Conservation (phyloP, 1,140 invertebrate genomes). For the Drosophila ambigua region DNA sequence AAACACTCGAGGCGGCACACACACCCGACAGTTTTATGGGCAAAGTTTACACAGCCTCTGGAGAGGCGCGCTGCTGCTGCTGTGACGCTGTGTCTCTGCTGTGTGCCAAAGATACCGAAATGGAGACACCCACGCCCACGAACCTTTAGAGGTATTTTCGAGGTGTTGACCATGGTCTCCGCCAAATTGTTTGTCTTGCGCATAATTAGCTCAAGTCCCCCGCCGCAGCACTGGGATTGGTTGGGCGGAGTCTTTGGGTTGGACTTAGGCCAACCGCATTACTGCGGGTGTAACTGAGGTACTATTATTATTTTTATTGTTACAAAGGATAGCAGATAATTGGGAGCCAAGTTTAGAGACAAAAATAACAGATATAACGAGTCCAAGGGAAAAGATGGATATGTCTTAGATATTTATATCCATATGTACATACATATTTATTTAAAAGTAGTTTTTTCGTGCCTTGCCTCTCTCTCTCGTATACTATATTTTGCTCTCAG, state of each 20-base stretch:
- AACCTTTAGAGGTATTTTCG: background rate
- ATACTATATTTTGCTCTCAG: background rate
- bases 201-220: constrained; percentile 61
- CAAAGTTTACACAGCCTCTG: constrained; percentile 36
- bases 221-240: constrained; percentile 11
- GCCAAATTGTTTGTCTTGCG: constrained; percentile 70
- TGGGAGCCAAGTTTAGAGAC: constrained; percentile 14
- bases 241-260: constrained; percentile 34
- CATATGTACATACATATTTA: too few species aligned
- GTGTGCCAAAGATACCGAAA: background rate
- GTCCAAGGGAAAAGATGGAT: background rate
- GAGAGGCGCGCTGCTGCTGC: background rate
- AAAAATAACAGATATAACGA: constrained; percentile 19
- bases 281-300: constrained; percentile 2
- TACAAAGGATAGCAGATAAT: constrained; percentile 35
- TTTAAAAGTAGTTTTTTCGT: background rate
- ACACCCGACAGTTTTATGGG: constrained; percentile 35
- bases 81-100: background rate
- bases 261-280: constrained; percentile 36
- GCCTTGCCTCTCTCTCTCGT: background rate
- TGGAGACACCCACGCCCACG: background rate
- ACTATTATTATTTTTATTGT: constrained; percentile 58
- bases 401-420: too few species aligned
- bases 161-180: constrained; percentile 63
- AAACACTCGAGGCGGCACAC: background rate